Percentiles rank a stretch among this genome's conserved stretches.
Conservation (phyloP, 2,888 invertebrate genomes). For the Tetragonisca angustula region DNA sequence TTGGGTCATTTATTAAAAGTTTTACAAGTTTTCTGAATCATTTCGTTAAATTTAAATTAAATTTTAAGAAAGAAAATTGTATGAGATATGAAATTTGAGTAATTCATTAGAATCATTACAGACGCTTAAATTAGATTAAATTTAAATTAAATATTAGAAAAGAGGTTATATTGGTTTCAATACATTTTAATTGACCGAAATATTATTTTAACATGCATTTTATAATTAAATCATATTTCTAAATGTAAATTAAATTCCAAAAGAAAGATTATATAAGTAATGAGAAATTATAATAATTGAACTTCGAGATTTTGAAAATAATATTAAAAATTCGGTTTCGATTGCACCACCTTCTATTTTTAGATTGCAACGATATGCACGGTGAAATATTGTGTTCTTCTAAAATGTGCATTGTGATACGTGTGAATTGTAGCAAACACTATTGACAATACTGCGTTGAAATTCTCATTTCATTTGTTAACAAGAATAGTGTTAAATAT, state of each 20-base stretch:
- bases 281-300: not conserved
- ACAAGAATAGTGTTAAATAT: not conserved
- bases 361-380: not conserved
- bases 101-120: too few relatives aligned
- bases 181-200: too few relatives aligned
- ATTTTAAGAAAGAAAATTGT: too few relatives aligned
- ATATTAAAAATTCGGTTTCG: not conserved
- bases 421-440: not conserved
- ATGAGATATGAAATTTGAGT: too few relatives aligned
- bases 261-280: too few relatives aligned
- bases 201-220: too few relatives aligned
- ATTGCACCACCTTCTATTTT: not conserved
- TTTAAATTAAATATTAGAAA: not conserved
- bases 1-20: too few relatives aligned
- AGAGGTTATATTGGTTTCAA: not conserved
- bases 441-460: not conserved
- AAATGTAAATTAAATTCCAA: too few relatives aligned
- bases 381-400: not conserved
- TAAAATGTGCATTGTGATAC: not conserved
- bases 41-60: too few relatives aligned
- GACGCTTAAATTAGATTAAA: not conserved
- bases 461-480: not conserved
- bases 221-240: too few relatives aligned
- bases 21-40: too few relatives aligned
- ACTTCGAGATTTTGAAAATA: not conserved